Base-by-base conservation (phyloP, 2,888 invertebrate genomes). In the Exephanes ischioxanthus region DNA sequence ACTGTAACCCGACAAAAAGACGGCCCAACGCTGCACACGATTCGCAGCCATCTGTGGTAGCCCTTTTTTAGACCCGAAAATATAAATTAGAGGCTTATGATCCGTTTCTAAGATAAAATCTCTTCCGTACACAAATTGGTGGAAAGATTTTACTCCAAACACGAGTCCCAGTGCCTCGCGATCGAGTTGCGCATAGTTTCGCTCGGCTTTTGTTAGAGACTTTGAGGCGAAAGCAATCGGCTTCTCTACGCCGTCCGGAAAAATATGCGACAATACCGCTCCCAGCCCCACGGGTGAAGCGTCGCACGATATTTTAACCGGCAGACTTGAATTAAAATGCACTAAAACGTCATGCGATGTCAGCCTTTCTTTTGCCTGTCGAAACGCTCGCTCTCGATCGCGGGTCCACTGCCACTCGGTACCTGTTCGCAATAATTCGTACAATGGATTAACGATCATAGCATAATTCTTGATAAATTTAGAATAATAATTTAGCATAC, bases 101-200 rank as follows among this genome's bases (percentile, higher is more conserved):
- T 91, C 90, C 5, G 89, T 89, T n/a, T 88, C 79, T 0, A 90
- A 45, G n/a, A 68, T 86, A 68, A 91, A 90, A 58, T 84, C 84
- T 22, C 88, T 77, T 0, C 94, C 94, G 86, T 88, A 93, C 0
- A 94, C 45, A 82, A 91, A 94, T 45, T 92, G 87, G 78, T 93
- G 91, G 86, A 94, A 94, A 83, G 91, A 90, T 53, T 90, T 89
- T 2, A 94, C 89, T 4, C 92, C 93, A 83, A 89, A 94, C n/a
- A 93, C 87, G 4, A 94, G 86, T 22, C 90, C 87, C 63, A 93
- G 87, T 53, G 93, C 93, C 87, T 90, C 89, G 51, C 83, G 83
- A 67, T 91, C 90, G 37, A 89, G 83, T 71, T 90, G 89, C 58
- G 85, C 93, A 88, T 90, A 91, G 16, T 75, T 80, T 41, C 48